Evolutionary conservation across 2,113 vertebrate genomes (phyloP), one percentile per base, ranked within the genome.

Genomic region (Malurus alboscapulatus): DNA sequence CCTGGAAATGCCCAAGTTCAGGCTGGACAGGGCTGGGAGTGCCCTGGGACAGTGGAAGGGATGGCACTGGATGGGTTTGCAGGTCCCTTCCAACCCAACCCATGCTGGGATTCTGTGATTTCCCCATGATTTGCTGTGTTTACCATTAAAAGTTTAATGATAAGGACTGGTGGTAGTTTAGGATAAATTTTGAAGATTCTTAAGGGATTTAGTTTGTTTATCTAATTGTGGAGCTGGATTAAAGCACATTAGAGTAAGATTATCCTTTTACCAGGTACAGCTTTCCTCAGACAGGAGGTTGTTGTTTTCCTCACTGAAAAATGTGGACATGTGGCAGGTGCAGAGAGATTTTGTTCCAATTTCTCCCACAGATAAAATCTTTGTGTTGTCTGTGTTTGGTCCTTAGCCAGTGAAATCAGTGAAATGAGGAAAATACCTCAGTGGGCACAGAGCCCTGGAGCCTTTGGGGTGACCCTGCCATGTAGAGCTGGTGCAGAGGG

Each of bases 231-330:
- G 67, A 62, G 20, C 38, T 76, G 50, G 36, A 34, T 58, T 34
- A 26, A 81, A 59, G 34, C 29, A 15, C 15, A 22, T 17, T 15
- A 22, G n/a, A 32, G 32, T 30, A n/a, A 45, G 59, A 32, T 62
- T n/a, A 45, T 34, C 30, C 27, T 61, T 45, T 53, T 21, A 40
- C 45, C 50, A 14, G 17, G 20, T 40, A 5, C 45, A n/a, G 34
- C 20, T 92, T 95, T 66, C 78, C 75, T 87, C 76, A 85, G 57
- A 74, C 59, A 50, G 59, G 14, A 91, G 75, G 81, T 68, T 58
- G 63, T 67, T 75, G 81, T 93, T 97, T 87, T 79, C 77, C 77
- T 68, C 69, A 32, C 76, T 91, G 80, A 79, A 95, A 92, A 77
- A 76, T 7, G 67, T 42, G 88, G 79, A 79, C 6, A 16, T 44